Conservation (phyloP, 2,888 invertebrate genomes). For the Chaetoderma sp. region DNA sequence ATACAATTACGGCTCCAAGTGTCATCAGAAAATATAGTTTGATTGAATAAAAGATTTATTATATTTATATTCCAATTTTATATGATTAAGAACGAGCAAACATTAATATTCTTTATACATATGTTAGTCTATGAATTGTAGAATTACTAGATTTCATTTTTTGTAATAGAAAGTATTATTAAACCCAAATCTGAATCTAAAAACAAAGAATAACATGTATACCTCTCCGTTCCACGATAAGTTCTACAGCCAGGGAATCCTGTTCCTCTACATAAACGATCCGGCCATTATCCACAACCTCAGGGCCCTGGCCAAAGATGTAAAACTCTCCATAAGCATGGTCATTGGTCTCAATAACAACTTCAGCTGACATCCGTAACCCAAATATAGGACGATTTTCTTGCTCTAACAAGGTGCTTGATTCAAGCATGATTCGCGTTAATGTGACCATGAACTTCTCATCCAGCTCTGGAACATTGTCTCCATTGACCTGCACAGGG, state of each 20-base stretch:
- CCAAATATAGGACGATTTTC: constrained; percentile 55
- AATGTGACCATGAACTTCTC: constrained; percentile 55
- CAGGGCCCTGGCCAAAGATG: constrained; percentile 55
- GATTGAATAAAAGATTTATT: too few species aligned
- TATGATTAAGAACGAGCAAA: too few species aligned
- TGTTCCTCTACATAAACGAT: constrained; percentile 58
- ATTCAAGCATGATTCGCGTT: constrained; percentile 48
- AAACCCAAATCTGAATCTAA: too few species aligned
- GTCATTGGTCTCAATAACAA: constrained; percentile 60
- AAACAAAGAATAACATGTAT: background rate
- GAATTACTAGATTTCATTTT: too few species aligned
- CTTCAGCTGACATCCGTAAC: constrained; percentile 38
- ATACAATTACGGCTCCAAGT: too few species aligned
- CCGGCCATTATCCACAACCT: constrained; percentile 44
- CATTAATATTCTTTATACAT: too few species aligned
- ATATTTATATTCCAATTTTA: too few species aligned
- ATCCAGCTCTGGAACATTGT: constrained; percentile 60
- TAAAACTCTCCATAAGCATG: constrained; percentile 64
- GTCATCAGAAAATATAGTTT: too few species aligned
- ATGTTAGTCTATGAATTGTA: too few species aligned
- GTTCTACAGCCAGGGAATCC: constrained; percentile 57
- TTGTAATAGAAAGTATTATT: too few species aligned
- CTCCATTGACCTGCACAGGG: constrained; percentile 54
- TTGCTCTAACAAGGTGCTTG: constrained; percentile 39
- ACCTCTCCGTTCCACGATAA: constrained; percentile 64